Base-by-base conservation (phyloP, 2,113 vertebrate species). In the Thymallus thymallus region DNA sequence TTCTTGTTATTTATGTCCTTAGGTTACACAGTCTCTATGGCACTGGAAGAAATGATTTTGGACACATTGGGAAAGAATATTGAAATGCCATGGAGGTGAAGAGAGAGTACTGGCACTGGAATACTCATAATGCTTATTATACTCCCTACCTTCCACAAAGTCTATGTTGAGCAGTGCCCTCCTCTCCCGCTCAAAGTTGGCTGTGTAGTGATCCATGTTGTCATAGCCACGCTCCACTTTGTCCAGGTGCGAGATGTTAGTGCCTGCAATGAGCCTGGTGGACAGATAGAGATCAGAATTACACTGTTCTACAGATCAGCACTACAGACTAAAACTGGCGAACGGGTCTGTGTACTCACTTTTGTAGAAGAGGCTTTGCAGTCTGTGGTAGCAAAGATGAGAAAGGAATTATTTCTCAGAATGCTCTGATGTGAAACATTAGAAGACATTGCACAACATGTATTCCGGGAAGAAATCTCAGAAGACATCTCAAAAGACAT, bases 151-250 rank as follows among this genome's bases (percentile, higher is more conserved):
- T 94, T 88, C 94, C 70, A 92, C 90, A 85, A 99, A 99, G 86
- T 95, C 93, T 72, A 99, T 92, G 84, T 85, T 92, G 61, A 87
- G 82, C 81, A 99, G 94, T 81, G 96, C 94, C 84, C 87, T 94
- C 83, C 95, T 94, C 93, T 98, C 95, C 78, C 78, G 84, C 12
- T 94, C 91, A 76, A 98, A 94, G 76, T 94, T 94, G 14, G 94
- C 93, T 6, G 85, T 94, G 86, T 97, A 97, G 80, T 96, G 95
- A 73, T 92, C 94, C 97, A 99, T 97, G 45, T 92, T 94, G 89
- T 98, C 96, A 85, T 98, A 98, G 1, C 95, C 97, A 0, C 89
- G 91, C 51, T 97, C 96, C 86, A 98, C 84, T 84, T 97, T 95
- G 66, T 99, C 96, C 88, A 98, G 92, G 74, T 97, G 94, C 86